Evolutionary conservation across 1,140 invertebrate genomes (phyloP), one percentile per base, ranked within the genome.

Genomic region (Phenacoccus solenopsis): DNA sequence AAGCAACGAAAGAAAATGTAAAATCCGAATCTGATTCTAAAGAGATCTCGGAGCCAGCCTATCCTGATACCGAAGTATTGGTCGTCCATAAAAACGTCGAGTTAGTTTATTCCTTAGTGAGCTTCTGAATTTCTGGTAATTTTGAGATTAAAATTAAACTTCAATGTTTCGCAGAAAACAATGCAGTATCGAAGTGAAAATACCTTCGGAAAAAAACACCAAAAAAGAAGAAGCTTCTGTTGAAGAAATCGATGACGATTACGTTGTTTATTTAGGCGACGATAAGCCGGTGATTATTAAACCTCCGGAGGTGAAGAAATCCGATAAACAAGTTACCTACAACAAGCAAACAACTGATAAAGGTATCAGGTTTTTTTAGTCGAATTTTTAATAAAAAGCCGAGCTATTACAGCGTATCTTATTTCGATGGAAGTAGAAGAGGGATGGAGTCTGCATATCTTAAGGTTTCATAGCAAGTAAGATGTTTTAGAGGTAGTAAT

Each of bases 261-360:
- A 79, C 73, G 76, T 82, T 28, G 77, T 85, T 73, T 84, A 79
- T 70, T 76, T 84, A 72, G 85, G 83, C 5, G 84, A 87, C 73
- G 79, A 85, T 75, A 81, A 82, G 76, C 82, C 83, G 0, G 74
- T 85, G 27, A 74, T 80, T 28, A 77, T 85, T 68, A 80, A 80
- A 75, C 72, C 61, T 67, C 70, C 68, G 22, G 68, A 69, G 38
- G 73, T 74, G 72, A 75, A 71, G 28, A 24, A 67, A 59, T 64
- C 77, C 76, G 75, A 79, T 75, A 76, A 73, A 21, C 67, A 78
- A 76, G 74, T 78, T 75, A 75, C 72, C 16, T 28, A 70, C 70
- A 72, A 70, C 70, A 74, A 73, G 76, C 74, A 77, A 77, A 72
- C 61, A 71, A 73, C 73, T 25, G 64, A 35, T 16, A 49, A 68